Evolutionary conservation across 2,888 invertebrate genomes (phyloP), one percentile per base, ranked within the genome.

Genomic region (Protophormia terraenovae): DNA sequence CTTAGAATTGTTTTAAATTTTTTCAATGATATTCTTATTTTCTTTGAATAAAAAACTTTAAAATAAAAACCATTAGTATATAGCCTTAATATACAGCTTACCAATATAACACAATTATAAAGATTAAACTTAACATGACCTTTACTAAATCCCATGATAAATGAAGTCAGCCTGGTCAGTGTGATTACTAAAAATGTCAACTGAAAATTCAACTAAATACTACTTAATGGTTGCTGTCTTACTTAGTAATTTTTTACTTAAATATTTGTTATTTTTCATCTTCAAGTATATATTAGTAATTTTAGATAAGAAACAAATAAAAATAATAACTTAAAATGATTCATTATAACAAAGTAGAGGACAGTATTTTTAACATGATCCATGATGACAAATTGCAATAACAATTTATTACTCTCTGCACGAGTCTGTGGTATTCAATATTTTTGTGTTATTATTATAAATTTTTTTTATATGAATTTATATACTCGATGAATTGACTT

Each of bases 311-410:
- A 53, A 53, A 10, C 14, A 29, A 72, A 60, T 14, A 22, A 29
- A 60, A 58, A 3, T 41, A 27, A 53, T 16, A n/a, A 64, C 16
- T 10, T 41, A 29, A 71, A 32, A 71, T 62, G 58, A 71, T 82
- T 82, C 24, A 82, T 85, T 66, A 64, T 35, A 58, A 29, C 32
- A 60, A 64, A 60, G 22, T 47, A 55, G 32, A 53, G 22, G 29
- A n/a, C n/a, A 72, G 53, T 41, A 73, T 41, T 60, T 50, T 47
- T 45, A 47, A 41, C 35, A 16, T 84, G 67, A 84, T 80, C 84
- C 76, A 67, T 50, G 24, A 66, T 84, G 80, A 84, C 72, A 80
- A 84, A 80, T 80, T 72, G 66, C 76, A 72, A 32, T 45, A 47
- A 50, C 32, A 24, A 67, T 67, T 80, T 77, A 45, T 84, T 50